Conservation (phyloP, 2,113 vertebrate species). For the Bubo scandiacus region DNA sequence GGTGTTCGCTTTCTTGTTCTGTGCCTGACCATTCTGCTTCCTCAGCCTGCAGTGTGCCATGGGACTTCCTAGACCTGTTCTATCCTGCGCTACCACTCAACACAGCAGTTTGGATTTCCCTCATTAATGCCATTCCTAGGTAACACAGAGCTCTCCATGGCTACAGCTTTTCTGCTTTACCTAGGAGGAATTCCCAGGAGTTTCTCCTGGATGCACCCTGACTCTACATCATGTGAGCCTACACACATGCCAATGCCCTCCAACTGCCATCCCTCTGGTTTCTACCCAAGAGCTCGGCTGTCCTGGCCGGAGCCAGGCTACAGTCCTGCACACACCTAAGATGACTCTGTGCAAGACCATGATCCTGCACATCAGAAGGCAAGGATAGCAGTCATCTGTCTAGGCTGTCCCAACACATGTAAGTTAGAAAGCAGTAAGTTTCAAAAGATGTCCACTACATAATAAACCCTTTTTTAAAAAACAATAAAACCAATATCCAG, state of each 20-base stretch:
- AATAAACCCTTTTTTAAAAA: background rate
- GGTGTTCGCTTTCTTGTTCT: background rate
- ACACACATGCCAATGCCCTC: background rate
- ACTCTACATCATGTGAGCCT: background rate
- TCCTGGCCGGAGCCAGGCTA: background rate
- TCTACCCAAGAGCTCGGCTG: background rate
- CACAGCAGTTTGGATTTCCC: background rate
- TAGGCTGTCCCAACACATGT: background rate
- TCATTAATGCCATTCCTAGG: background rate
- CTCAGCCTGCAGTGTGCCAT: accelerated
- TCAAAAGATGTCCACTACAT: background rate
- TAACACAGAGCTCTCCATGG: background rate
- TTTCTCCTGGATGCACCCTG: background rate
- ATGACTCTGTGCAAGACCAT: background rate
- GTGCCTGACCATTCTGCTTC: background rate
- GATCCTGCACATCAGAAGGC: background rate
- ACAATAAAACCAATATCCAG: background rate
- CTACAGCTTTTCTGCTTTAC: background rate
- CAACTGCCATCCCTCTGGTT: background rate
- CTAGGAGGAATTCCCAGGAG: background rate
- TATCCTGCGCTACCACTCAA: background rate
- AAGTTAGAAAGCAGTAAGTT: background rate
- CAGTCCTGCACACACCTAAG: background rate
- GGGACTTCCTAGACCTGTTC: background rate
- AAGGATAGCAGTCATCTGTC: background rate